Percentiles rank a stretch among this genome's conserved stretches.
Evolutionary conservation across 2,888 invertebrate genomes (phyloP).

Genomic region (Rhingia rostrata): DNA sequence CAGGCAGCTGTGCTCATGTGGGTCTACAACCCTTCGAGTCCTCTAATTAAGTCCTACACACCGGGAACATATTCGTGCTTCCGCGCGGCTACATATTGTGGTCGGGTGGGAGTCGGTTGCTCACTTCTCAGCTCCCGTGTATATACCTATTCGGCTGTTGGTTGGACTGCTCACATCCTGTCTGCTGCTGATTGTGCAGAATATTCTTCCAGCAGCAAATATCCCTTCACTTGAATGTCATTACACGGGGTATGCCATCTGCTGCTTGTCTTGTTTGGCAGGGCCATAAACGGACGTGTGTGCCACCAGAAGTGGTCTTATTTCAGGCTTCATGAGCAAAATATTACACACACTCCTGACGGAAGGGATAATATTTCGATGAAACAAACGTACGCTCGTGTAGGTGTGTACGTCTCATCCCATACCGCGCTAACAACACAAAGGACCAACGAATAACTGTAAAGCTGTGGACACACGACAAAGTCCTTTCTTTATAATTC

Average conservation of each 20-base stretch:
- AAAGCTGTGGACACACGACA: slow-evolving; percentile 62
- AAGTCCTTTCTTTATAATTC: slow-evolving; percentile 69
- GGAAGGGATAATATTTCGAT: slow-evolving; percentile 8
- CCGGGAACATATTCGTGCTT: slow-evolving; percentile 62
- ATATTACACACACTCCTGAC: slow-evolving; percentile 32
- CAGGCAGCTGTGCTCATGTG: slow-evolving; percentile 51
- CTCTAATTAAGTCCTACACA: slow-evolving; percentile 72
- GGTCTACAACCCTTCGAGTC: slow-evolving; percentile 39
- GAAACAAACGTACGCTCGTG: slow-evolving; percentile 9
- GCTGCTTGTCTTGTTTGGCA: slow-evolving; percentile 55
- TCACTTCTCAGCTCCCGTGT: slow-evolving; percentile 5
- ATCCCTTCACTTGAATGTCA: slow-evolving; percentile 69
- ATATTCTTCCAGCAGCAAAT: slow-evolving; percentile 47
- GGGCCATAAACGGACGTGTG: slow-evolving; percentile 63
- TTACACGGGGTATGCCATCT: slow-evolving; percentile 61
- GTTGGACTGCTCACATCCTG: slow-evolving; percentile 39
- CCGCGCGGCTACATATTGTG: slow-evolving; percentile 55
- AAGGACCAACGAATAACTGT: slow-evolving; percentile 38
- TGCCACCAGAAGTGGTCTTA: slow-evolving; percentile 58
- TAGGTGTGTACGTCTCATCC: not conserved
- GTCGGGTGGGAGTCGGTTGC: slow-evolving; percentile 1
- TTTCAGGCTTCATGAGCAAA: slow-evolving; percentile 60
- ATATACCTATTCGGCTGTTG: not conserved
- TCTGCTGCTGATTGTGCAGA: slow-evolving; percentile 59
- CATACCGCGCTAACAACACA: slow-evolving; percentile 3